Base-by-base conservation (phyloP, 1,140 invertebrate species). In the Caenorhabditis inopinata region DNA sequence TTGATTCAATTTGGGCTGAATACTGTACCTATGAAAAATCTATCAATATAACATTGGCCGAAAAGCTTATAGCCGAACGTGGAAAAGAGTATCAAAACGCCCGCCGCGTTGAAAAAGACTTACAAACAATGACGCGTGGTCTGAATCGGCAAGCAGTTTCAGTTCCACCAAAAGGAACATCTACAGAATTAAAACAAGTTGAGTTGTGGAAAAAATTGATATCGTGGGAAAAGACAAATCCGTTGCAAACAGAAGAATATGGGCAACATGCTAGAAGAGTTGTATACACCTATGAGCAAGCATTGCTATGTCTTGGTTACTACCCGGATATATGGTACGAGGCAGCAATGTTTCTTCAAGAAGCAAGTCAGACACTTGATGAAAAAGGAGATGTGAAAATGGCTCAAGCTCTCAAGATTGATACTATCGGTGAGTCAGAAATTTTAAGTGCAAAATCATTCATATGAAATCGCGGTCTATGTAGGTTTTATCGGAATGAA, bases 141-240 rank as follows among this genome's bases (percentile, higher is more conserved):
- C 90, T 99, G 0, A 98, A 98, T 89, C 91, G 95, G 75, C 78
- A 86, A 27, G 92, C 94, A 82, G 96, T 96, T 16, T 80, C 79
- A 38, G 73, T 80, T 6, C 79, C 79, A 29, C 46, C 79, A 18
- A 32, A 47, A 76, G 73, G 73, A 29, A 76, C 51, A 2, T 11
- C 42, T 0, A n/a, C 58, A 21, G 79, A 80, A 23, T 21, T 79
- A 18, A 80, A 80, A 62, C 79, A 80, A 53, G 38, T 77, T 68
- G 96, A 98, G 85, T 88, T 98, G n/a, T 99, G 97, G 97, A 97
- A 97, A 89, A 97, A 97, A 87, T 99, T 98, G 87, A 98, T 99
- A 80, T 91, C 92, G 2, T 99, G 96, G 94, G 97, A 99, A 89
- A 94, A 96, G 83, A 93, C 93, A 27, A 99, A 99, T 91, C 97